Evolutionary conservation across 2,888 invertebrate genomes (phyloP), one percentile per base, ranked within the genome.

Genomic region (Aphidius colemani): DNA sequence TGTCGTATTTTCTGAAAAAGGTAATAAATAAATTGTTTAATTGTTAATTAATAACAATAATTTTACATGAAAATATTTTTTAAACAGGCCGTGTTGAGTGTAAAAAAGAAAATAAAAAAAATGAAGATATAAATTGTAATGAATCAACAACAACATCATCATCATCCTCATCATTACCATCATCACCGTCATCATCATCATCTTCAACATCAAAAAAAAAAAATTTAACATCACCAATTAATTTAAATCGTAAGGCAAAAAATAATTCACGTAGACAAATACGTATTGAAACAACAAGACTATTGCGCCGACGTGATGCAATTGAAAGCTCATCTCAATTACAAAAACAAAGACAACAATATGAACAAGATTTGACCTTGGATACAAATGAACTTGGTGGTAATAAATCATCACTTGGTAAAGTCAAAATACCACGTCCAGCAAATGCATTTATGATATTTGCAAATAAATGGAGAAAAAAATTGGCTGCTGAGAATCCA

Each of bases 391-490:
- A 64, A 18, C 51, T 66, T 6, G 65, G 68, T 50, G 57, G 50
- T 44, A 57, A 65, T 49, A 71, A 70, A 59, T 69, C n/a, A 67
- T 56, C 44, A 66, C 69, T 68, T 11, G 71, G 68, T 41, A 77
- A 78, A 65, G 77, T 79, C 64, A 86, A 85, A 78, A 87, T 88
- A 41, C 87, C 87, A 1, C 81, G 88, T 49, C 88, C 88, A 3
- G 86, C 87, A 2, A 88, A 88, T 74, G 87, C 88, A 1, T 88
- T 88, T 71, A 88, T 88, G 88, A 79, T 88, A 8, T 88, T 87
- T 72, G 88, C 88, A 30, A 88, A 88, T 73, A 86, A 87, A 67
- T 86, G 87, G 83, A 78, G 88, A 43, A 86, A 86, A 73, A 84
- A 84, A 70, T 79, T 88, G 69, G 86, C 87, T 1, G 79, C 83